These are phyloP conservation scores for Athripsodes cinereus DNA, from an alignment of 2,888 invertebrate species.

Conservation along the genomic window DNA sequence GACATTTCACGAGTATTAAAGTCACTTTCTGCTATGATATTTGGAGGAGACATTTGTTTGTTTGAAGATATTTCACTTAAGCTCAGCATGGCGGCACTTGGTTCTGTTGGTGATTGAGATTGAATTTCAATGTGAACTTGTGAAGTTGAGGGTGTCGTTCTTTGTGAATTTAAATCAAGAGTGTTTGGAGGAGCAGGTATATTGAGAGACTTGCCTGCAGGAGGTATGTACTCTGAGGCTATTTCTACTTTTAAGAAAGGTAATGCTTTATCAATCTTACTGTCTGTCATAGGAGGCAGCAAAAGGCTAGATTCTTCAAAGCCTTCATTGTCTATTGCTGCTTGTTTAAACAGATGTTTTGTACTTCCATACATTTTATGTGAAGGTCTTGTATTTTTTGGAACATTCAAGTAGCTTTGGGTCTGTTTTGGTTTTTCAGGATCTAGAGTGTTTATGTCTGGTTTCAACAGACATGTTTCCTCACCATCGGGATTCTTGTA, in stretches of 20 bases:
- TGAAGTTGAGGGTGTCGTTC: slow-evolving; percentile 13
- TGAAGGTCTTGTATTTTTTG: slow-evolving; percentile 22
- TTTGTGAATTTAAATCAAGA: slow-evolving; percentile 6
- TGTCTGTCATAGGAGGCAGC: slow-evolving; percentile 31
- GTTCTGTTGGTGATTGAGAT: slow-evolving; percentile 19
- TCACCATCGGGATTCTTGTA: slow-evolving; percentile 38
- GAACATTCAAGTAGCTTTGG: slow-evolving; percentile 24
- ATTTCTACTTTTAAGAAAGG: slow-evolving; percentile 25
- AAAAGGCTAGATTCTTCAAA: slow-evolving; percentile 49
- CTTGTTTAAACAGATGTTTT: slow-evolving; percentile 53
- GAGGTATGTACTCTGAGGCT: slow-evolving; percentile 19
- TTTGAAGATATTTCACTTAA: slow-evolving; percentile 16
- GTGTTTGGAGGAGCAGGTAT: slow-evolving; percentile 4
- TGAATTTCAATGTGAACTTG: slow-evolving; percentile 21
- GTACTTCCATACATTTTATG: slow-evolving; percentile 42
- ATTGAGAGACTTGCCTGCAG: slow-evolving; percentile 13
- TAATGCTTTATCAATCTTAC: slow-evolving; percentile 19
- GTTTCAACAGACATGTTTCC: slow-evolving; percentile 43
- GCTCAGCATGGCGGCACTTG: slow-evolving; percentile 5
- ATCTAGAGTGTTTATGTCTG: slow-evolving; percentile 30
- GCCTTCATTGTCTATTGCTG: slow-evolving; percentile 49
- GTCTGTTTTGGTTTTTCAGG: slow-evolving; percentile 16
- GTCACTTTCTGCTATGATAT: slow-evolving; percentile 22
- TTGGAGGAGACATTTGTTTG: slow-evolving; percentile 19
- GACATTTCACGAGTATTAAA: slow-evolving; percentile 19